Base-by-base conservation (phyloP, 1,140 invertebrate genomes). In the Panagrolaimus sp. region DNA sequence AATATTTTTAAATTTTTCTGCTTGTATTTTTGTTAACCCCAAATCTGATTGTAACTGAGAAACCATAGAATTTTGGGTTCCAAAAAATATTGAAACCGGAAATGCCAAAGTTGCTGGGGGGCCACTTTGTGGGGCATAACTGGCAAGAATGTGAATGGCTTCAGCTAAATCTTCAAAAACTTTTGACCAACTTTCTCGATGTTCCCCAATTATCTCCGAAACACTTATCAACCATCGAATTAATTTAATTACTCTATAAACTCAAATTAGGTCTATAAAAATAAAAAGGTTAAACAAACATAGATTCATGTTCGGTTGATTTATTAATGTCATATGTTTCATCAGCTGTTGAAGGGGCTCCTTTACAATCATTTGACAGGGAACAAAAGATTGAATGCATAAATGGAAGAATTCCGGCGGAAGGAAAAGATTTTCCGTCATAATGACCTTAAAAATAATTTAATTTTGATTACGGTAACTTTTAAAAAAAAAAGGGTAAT, bases 341-440 rank as follows among this genome's bases (percentile, higher is more conserved):
- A 71, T 84, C 81, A 70, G 76, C 76, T 45, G 67, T 72, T 15
- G 71, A 82, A 26, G 71, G 69, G 21, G 55, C 82, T 24, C 79
- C 68, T 75, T 87, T 77, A 73, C 88, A 89, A 9, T 86, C 87
- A 78, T 89, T 88, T 72, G 87, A 86, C 65, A 86, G 84, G 6
- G 85, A 84, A 78, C 88, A 89, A 7, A 88, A 58, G 48, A 86
- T 85, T 62, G 85, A 79, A 68, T 83, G 83, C 3, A 88, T 43
- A 76, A 88, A 88, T 28, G 87, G 84, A 21, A 88, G 69, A 28
- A 84, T 71, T 9, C 88, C 88, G 9, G 87, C 85, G 28, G 88
- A 88, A 1, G 88, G 88, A 84, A 89, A 84, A 8, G 88, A 83
- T 71, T 87, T 88, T 44, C 71, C 38, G 38, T 71, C 70, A 63